These are phyloP conservation scores for Pachymerium ferrugineum DNA, from an alignment of 2,888 invertebrate species.

Conservation along the genomic window DNA sequence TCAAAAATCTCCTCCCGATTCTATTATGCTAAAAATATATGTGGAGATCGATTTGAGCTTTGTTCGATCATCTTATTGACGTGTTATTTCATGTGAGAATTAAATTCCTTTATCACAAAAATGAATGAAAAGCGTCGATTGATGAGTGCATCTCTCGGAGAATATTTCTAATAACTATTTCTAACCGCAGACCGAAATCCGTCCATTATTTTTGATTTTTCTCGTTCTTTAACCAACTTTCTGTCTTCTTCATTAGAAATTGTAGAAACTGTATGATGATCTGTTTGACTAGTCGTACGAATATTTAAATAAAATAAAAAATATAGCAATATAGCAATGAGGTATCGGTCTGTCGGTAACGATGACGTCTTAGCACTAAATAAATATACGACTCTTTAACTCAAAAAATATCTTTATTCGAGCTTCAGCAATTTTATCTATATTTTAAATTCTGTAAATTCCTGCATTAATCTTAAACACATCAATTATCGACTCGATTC, in stretches of 20 bases:
- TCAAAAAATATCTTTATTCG: conserved; percentile 19
- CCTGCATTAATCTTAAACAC: neutral
- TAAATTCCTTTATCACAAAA: conserved; percentile 10
- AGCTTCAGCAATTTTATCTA: conserved; percentile 3
- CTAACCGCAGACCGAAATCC: neutral
- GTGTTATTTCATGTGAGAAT: neutral
- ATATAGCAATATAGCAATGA: too few relatives aligned
- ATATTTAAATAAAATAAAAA: neutral
- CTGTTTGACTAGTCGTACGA: too few relatives aligned
- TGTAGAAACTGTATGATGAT: too few relatives aligned
- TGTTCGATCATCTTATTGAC: neutral
- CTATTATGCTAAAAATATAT: too few relatives aligned
- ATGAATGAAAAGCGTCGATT: neutral
- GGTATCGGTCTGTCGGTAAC: too few relatives aligned
- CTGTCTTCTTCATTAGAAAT: too few relatives aligned
- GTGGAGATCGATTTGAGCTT: neutral
- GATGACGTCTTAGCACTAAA: too few relatives aligned
- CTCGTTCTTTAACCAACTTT: too few relatives aligned
- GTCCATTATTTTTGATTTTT: too few relatives aligned
- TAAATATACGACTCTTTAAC: neutral
- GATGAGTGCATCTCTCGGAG: neutral
- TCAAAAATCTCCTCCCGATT: too few relatives aligned
- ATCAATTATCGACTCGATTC: too few relatives aligned
- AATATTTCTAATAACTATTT: neutral
- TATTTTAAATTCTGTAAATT: neutral